Evolutionary conservation across 2,113 vertebrate species (phyloP), one percentile per base, ranked within the genome.

Genomic region (Phaethornis superciliosus): DNA sequence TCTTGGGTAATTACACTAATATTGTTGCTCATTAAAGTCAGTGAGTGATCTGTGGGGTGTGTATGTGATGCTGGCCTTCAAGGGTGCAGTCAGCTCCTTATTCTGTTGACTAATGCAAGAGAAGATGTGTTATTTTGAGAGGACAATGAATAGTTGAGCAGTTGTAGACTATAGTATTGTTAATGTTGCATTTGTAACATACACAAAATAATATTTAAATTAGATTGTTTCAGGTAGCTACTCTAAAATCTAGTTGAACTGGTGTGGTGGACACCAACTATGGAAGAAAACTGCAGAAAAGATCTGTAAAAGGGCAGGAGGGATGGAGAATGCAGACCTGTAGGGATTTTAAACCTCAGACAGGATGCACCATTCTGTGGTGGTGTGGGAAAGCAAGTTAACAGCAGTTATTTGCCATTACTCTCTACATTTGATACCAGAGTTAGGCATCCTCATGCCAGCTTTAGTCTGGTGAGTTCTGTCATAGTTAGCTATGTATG

Each of bases 81-180:
- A 3, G 16, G 19, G 7, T 10, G 24, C 20, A 16, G 8, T 49
- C 54, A 21, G 0, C 30, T 42, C 11, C 37, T 14, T 9, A 3
- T 27, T 60, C 51, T 46, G 55, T 3, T 42, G 42, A 13, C 20
- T 24, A 63, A 62, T 56, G 58, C n/a, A 24, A 67, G 52, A 49
- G 60, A 51, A 33, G 33, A 26, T 44, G 5, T 35, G 28, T 33
- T 44, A 37, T 18, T 37, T 15, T 27, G 27, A 46, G 18, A 24
- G 47, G 52, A 26, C 65, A 67, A 5, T 33, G 44, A 26, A 3
- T 4, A 30, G 32, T 22, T 33, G 37, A 6, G 42, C 23, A 33
- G 11, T 15, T 83, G 74, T 10, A 55, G 74, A 33, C 21, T 32
- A 15, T 12, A 13, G 7, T 2, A 27, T n/a, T 20, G 20, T 15